A percentile compares a stretch with the other conserved stretches of the same genome.
phyloP scores from a whole-genome alignment of 2,888 invertebrate species.

The Drosophila melanocephala region DNA sequence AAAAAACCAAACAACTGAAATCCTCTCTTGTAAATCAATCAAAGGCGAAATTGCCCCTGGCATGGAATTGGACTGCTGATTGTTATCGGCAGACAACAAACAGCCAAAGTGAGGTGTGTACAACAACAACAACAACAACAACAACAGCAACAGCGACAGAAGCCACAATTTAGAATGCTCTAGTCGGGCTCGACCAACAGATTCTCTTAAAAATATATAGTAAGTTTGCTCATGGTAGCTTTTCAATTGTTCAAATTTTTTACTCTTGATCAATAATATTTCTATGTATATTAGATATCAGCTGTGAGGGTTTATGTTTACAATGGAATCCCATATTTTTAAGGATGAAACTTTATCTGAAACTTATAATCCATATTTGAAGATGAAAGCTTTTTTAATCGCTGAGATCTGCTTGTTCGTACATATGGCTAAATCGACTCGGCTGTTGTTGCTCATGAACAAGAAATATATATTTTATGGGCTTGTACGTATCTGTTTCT shows the following conservation, averaged over 20 bases:
- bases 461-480: slow-evolving; percentile 8
- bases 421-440: background rate
- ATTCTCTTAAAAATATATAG: background rate
- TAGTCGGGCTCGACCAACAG: background rate
- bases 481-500: background rate
- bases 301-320: too few species aligned
- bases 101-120: slow-evolving; percentile 39
- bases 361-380: background rate
- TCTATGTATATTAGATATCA: background rate
- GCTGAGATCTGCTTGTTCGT: background rate
- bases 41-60: slow-evolving; percentile 80
- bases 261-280: background rate
- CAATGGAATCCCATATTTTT: background rate
- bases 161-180: background rate
- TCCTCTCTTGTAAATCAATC: slow-evolving; percentile 75
- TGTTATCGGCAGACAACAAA: slow-evolving; percentile 28
- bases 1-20: slow-evolving; percentile 15
- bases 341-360: background rate
- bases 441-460: background rate
- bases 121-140: slow-evolving; percentile 7
- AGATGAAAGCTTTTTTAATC: background rate
- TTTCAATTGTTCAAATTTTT: background rate
- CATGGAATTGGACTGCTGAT: slow-evolving; percentile 44
- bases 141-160: slow-evolving; percentile 4
- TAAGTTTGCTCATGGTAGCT: too few species aligned